A percentile compares a stretch with the other conserved stretches of the same genome.
Conservation (phyloP, 2,797 vertebrate species). For the Graptemys geographica region DNA sequence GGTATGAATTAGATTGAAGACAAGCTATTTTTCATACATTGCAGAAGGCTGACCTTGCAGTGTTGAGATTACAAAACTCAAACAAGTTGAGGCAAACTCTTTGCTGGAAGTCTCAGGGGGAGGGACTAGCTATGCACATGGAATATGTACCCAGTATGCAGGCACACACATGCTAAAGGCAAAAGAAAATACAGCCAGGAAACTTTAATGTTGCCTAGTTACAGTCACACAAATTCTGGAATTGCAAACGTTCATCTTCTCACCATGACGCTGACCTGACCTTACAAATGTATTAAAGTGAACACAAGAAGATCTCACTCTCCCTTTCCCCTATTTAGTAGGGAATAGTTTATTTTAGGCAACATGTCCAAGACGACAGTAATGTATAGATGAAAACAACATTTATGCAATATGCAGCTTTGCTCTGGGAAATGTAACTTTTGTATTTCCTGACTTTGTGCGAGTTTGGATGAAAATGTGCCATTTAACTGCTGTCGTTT, state of each 20-base stretch:
- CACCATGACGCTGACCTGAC: not conserved
- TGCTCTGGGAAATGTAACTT: not conserved
- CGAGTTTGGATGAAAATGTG: not conserved
- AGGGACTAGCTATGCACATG: not conserved
- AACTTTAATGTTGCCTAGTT: not conserved
- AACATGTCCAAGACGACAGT: rapidly evolving
- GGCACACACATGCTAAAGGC: not conserved
- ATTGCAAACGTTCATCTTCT: not conserved
- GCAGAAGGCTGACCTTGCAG: not conserved
- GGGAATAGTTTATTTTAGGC: not conserved
- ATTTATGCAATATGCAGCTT: not conserved
- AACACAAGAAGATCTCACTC: not conserved
- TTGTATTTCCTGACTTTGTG: not conserved
- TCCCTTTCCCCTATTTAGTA: not conserved
- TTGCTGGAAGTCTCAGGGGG: not conserved
- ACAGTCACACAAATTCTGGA: not conserved
- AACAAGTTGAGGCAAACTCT: not conserved
- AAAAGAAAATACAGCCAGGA: not conserved
- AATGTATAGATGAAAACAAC: not conserved
- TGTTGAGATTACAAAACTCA: not conserved
- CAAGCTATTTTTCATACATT: slow-evolving; percentile 20
- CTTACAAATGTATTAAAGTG: not conserved
- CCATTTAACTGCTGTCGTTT: not conserved
- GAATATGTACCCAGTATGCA: rapidly evolving
- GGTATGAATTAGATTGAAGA: not conserved